Evolutionary conservation across 2,797 vertebrate species (phyloP), one percentile per base, ranked within the genome.

Genomic region (Amphiprion clarkii): DNA sequence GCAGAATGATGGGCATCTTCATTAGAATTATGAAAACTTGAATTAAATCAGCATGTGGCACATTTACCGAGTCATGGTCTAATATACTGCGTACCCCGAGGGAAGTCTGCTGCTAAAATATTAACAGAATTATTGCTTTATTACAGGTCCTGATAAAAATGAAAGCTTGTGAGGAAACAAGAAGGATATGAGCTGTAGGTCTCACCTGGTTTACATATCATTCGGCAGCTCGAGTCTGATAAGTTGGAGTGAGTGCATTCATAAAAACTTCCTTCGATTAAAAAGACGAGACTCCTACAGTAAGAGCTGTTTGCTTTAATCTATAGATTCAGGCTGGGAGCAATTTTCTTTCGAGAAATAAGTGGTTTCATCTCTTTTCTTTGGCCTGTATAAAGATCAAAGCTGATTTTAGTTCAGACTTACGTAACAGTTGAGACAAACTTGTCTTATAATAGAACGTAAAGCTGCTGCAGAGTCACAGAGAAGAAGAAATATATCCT

Each of bases 281-380:
- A 84, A 87, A 69, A 63, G 71, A 33, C 33, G 33, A 8, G 33
- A 79, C 51, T 75, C 77, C 52, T 53, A 58, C 58, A 75, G 65
- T 40, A 87, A 82, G 86, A 60, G 21, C 73, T 27, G 49, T 82
- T 88, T 78, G 25, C 6, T 83, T 81, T 85, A 68, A 85, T 81
- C 76, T 59, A 66, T 71, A 75, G 61, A 52, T 76, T 76, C 23
- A 61, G 74, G 46, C 56, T 52, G 23, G 23, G 71, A 68, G 66
- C 65, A 49, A 48, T 83, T 81, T 82, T 74, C 52, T 66, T 56
- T 56, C 23, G 14, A 5, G 61, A 69, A 68, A 71, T 27, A 69
- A 87, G 85, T 84, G 52, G 49, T 70, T 86, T 83, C 0, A 44
- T 79, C 63, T 48, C 65, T n/a, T 67, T 46, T 72, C 65, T 11